These are phyloP conservation scores for Sebastiscus tertius DNA, from an alignment of 2,797 vertebrate genomes.

Conservation along the genomic window DNA sequence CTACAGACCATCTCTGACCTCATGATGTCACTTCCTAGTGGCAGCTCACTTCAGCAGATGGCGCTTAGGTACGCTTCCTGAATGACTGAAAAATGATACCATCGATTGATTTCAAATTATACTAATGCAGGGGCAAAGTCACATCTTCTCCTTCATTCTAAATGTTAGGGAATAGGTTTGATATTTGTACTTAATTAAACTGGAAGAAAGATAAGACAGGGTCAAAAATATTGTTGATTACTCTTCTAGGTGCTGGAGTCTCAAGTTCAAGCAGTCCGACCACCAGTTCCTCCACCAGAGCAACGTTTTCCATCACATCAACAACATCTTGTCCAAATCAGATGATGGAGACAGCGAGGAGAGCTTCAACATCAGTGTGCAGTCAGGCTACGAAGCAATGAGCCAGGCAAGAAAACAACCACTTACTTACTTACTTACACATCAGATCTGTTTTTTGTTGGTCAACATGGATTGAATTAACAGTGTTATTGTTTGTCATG, in stretches of 20 bases:
- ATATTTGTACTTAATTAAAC: not conserved
- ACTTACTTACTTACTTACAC: not conserved
- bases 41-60: conserved; percentile 98
- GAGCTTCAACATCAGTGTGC: conserved; percentile 97
- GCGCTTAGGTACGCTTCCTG: conserved; percentile 88
- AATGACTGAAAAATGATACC: not conserved
- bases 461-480: not conserved
- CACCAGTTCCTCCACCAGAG: conserved; percentile 99
- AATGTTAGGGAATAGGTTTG: not conserved
- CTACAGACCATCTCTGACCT: conserved; percentile 99
- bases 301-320: conserved; percentile 99
- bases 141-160: accelerated
- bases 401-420: conserved; percentile 87
- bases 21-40: conserved; percentile 99
- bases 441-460: not conserved
- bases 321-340: conserved; percentile 99
- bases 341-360: conserved; percentile 99
- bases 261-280: conserved; percentile 99
- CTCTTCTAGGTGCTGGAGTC: conserved; percentile 94
- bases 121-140: not conserved
- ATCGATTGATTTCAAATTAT: not conserved
- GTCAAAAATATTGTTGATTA: not conserved
- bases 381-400: conserved; percentile 97
- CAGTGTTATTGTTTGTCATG: not conserved
- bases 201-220: not conserved